Evolutionary conservation across 1,140 invertebrate genomes (phyloP).

Genomic region (Scaptomyza montana): DNA sequence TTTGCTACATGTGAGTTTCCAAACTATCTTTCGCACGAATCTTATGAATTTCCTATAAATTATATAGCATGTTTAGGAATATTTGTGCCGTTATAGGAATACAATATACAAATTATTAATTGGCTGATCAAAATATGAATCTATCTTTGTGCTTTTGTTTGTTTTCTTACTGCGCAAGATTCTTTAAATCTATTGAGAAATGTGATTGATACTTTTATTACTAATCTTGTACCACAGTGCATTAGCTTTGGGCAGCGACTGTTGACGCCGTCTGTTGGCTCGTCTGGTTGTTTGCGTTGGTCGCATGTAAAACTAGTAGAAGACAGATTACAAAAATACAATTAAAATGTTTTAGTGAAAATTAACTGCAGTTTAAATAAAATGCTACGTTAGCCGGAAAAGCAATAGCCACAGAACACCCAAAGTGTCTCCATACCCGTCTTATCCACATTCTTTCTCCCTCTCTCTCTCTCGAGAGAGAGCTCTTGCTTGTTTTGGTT

Average conservation of each 20-base stretch:
- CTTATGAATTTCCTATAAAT: no score
- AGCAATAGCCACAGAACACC: conserved; percentile 15
- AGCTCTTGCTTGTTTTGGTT: conserved; percentile 49
- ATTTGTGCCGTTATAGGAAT: no score
- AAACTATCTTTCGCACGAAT: no score
- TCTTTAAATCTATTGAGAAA: no score
- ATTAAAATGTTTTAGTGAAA: conserved; percentile 82
- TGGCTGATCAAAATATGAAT: no score
- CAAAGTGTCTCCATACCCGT: not conserved
- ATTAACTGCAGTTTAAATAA: conserved; percentile 82
- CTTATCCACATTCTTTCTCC: no score
- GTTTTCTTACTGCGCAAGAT: no score
- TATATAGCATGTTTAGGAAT: no score
- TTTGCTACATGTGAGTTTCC: not conserved
- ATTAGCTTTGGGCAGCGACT: not conserved
- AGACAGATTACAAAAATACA: conserved; percentile 81
- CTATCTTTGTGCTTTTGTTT: no score
- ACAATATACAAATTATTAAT: no score
- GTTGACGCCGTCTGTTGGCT: conserved; percentile 27
- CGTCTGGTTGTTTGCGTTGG: conserved; percentile 24
- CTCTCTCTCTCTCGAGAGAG: not conserved
- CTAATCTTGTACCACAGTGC: conserved; percentile 30
- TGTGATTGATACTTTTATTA: no score
- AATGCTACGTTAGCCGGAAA: conserved; percentile 70
- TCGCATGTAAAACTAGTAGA: conserved; percentile 69